Evolutionary conservation across 2,888 invertebrate species (phyloP), one percentile per base, ranked within the genome.

Genomic region (Andrena haemorrhoa): DNA sequence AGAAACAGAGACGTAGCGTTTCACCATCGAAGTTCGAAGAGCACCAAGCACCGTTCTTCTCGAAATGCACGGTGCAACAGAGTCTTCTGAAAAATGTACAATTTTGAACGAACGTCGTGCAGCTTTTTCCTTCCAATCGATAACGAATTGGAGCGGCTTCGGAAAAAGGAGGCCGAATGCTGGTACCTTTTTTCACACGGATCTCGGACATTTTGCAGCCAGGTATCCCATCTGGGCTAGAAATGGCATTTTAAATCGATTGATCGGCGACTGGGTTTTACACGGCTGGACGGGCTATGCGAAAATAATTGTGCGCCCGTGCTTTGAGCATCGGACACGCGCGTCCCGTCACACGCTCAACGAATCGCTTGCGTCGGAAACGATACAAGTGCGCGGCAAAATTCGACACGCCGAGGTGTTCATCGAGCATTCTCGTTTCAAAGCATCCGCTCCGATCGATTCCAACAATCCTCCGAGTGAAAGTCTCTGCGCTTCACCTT

Each of bases 221-320:
- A 56, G 73, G 60, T 66, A 64, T 64, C 66, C 84, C 77, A 84
- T 83, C 82, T 70, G 86, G 31, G 56, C 65, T 79, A 79, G 79
- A 77, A 79, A 86, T 75, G 85, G 69, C 75, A 70, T 84, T 87
- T 84, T 77, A 86, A 86, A 86, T 82, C 86, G 84, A 86, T 86
- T 69, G 56, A 71, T 51, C 69, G 74, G 35, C 68, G 31, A 75
- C 49, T 49, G 68, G 51, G 71, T 82, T 85, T 79, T 76, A 68
- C 29, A 10, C 68, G 51, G 20, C 66, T 73, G 53, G 58, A 31
- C 74, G 16, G 66, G 49, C 75, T 77, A 80, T 75, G 73, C 61
- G 83, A 80, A 75, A 83, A 86, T 86, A 85, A 87, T 86, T 80
- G 82, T 70, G 60, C 72, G 60, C 7, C 29, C 66, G n/a, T 58